phyloP scores from a whole-genome alignment of 1,140 invertebrate species.

The Heliconius hewitsoni region DNA sequence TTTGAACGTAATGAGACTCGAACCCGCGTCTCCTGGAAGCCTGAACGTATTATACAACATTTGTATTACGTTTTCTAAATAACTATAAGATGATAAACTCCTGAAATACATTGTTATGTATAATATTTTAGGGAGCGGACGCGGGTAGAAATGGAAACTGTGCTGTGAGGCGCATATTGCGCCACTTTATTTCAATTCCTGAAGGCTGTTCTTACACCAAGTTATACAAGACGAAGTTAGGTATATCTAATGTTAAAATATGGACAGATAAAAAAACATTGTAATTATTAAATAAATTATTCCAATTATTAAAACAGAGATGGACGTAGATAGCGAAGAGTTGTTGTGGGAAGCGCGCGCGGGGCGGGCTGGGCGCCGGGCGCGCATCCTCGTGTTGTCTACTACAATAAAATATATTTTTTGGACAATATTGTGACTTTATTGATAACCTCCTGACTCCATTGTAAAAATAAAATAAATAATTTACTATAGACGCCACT shows the following conservation, averaged over 20 bases:
- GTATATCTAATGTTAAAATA: constrained; percentile 80
- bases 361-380: constrained; percentile 74
- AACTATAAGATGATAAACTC: too few species aligned
- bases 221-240: constrained; percentile 81
- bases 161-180: constrained; percentile 87
- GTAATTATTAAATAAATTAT: constrained; percentile 83
- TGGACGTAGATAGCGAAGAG: constrained; percentile 78
- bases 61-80: too few species aligned
- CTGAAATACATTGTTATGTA: not conserved
- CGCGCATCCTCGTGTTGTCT: constrained; percentile 78
- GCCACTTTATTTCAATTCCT: constrained; percentile 79
- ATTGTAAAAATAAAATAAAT: constrained; percentile 10
- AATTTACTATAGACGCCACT: constrained; percentile 8
- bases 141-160: constrained; percentile 92
- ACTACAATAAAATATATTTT: constrained; percentile 82
- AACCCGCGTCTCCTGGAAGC: too few species aligned
- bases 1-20: too few species aligned
- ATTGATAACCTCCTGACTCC: constrained; percentile 32
- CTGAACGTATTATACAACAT: too few species aligned
- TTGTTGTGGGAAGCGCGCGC: constrained; percentile 78
- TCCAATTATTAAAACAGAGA: constrained; percentile 82
- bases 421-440: constrained; percentile 72
- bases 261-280: constrained; percentile 79
- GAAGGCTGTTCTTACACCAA: constrained; percentile 81
- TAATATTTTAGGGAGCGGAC: constrained; percentile 70